Percentiles rank a stretch among this genome's conserved stretches.
These are phyloP conservation scores for Panorpa germanica DNA, from an alignment of 2,888 invertebrate genomes.

Conservation along the genomic window DNA sequence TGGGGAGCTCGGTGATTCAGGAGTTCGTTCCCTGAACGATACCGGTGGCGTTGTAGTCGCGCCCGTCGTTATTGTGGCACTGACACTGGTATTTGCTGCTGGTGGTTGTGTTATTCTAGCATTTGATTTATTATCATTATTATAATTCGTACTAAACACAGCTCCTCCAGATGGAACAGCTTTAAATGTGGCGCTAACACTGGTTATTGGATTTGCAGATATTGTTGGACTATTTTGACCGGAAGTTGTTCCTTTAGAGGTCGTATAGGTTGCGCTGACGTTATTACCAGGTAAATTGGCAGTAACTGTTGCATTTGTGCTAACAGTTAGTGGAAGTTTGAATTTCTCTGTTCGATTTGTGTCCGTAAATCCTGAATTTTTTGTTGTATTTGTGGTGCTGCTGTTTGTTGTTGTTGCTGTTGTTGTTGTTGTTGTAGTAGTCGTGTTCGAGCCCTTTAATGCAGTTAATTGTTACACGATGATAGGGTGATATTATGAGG, in stretches of 20 bases:
- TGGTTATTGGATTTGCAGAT: constrained; percentile 11
- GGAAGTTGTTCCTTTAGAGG: constrained; percentile 6
- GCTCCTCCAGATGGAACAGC: background rate
- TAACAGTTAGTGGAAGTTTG: no score
- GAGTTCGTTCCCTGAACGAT: constrained; percentile 18
- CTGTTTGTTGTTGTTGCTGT: constrained; percentile 8
- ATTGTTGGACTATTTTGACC: constrained; percentile 9
- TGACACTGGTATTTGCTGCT: constrained; percentile 19
- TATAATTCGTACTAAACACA: background rate
- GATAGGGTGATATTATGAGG: no score
- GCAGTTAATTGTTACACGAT: no score
- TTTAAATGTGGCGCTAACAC: constrained; percentile 9
- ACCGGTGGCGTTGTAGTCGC: constrained; percentile 29
- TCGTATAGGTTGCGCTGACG: constrained; percentile 10
- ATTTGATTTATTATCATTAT: background rate
- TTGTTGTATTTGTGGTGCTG: constrained; percentile 10
- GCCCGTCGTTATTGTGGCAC: constrained; percentile 34
- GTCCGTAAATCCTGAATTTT: constrained; percentile 15
- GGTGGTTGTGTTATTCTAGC: constrained; percentile 9
- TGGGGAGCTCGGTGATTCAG: constrained; percentile 17
- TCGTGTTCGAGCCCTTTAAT: no score
- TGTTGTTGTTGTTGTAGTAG: constrained; percentile 4
- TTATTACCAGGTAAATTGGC: constrained; percentile 7
- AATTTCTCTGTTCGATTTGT: no score
- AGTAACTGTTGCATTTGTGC: no score